These are phyloP conservation scores for Sycophaga agraensis DNA, from an alignment of 1,140 invertebrate genomes.

Conservation along the genomic window DNA sequence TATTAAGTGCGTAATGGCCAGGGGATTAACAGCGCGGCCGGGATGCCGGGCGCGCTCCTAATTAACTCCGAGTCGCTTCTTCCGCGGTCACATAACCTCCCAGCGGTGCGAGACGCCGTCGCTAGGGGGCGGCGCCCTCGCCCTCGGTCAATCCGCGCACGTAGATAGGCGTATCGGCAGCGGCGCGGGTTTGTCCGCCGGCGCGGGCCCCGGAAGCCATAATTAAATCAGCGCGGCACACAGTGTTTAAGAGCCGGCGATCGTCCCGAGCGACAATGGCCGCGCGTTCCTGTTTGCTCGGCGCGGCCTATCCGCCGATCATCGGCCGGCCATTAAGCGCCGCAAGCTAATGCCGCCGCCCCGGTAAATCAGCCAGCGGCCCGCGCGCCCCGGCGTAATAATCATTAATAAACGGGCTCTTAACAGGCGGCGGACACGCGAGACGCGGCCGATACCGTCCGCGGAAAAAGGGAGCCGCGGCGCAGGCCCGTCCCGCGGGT, in stretches of 20 bases:
- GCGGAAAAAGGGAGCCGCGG: no score
- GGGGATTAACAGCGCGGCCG: slow-evolving; percentile 17
- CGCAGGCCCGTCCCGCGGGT: no score
- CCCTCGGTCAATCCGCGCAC: no score
- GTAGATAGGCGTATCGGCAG: no score
- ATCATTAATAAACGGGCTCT: slow-evolving; percentile 14
- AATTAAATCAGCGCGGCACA: no score
- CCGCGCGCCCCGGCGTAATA: slow-evolving; percentile 9
- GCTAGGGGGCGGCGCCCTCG: no score
- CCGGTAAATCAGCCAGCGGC: slow-evolving; percentile 17
- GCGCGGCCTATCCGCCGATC: slow-evolving; percentile 8
- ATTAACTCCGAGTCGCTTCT: slow-evolving; percentile 11
- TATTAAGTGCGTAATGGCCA: slow-evolving; percentile 27
- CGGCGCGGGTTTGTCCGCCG: no score
- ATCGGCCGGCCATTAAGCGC: slow-evolving; percentile 9
- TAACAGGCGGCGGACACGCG: slow-evolving; percentile 21
- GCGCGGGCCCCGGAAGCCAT: no score
- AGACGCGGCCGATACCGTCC: background rate
- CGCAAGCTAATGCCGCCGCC: slow-evolving; percentile 7
- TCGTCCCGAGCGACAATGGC: no score
- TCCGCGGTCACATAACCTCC: background rate
- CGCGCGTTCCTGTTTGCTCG: slow-evolving; percentile 8
- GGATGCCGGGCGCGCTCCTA: background rate
- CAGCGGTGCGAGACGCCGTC: no score
- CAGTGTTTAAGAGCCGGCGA: no score